Evolutionary conservation across 2,113 vertebrate species (phyloP), one percentile per base, ranked within the genome.

Genomic region (Ammodytes marinus): DNA sequence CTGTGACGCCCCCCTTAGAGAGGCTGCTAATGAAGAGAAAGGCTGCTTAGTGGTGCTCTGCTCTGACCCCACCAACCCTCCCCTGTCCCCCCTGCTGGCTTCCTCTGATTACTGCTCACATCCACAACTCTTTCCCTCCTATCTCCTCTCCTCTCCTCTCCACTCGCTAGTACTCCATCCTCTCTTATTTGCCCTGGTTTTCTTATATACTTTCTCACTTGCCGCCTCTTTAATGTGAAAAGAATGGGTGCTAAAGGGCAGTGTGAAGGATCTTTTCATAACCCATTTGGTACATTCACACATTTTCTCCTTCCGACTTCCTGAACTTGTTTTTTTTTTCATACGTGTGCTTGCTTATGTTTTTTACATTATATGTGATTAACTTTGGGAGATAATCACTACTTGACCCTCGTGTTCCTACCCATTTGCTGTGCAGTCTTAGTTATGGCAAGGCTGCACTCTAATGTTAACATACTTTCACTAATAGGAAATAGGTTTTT

Each of bases 21-120:
- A 92, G 77, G 82, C 94, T 95, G 95, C 97, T 98, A 99, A 99
- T 97, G 96, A 98, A 98, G 96, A 97, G 96, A 96, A 97, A 95
- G 95, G 96, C 96, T 97, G 96, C 96, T 96, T 96, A 95, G 96
- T 95, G 96, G 96, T 96, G 89, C 94, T 95, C 95, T 89, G 94
- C 91, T 94, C 96, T 97, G 97, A 98, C 96, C 96, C 94, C 90
- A 91, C 94, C 94, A 96, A 94, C 96, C 95, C 95, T 95, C 94
- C 27, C 95, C 95, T 95, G 93, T 96, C 88, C 89, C 89, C 82
- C 88, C 86, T 83, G 88, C 90, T 86, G 86, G 78, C 86, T 88
- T 77, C 80, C 63, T 86, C 89, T 92, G 91, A 93, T 93, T 90
- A 91, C 91, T 87, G 84, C 87, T 90, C 88, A 93, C 86, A 88